Evolutionary conservation across 2,888 invertebrate species (phyloP).

Genomic region (Galerucella calmariensis): DNA sequence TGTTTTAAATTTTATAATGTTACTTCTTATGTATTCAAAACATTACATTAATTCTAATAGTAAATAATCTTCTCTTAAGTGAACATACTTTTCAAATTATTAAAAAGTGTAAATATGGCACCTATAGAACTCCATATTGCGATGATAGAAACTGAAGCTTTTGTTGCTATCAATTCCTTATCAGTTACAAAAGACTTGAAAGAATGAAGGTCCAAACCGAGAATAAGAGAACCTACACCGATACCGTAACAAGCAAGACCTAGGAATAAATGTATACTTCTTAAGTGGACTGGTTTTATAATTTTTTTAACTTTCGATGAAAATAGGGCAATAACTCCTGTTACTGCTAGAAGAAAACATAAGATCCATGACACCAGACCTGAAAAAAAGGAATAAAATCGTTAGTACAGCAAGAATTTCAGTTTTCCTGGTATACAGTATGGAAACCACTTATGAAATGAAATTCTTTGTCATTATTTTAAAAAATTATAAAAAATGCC

Average conservation of each 20-base stretch:
- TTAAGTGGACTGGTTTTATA: conserved; percentile 47
- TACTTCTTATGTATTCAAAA: too few species aligned
- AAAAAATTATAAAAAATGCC: too few species aligned
- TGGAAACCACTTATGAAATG: too few species aligned
- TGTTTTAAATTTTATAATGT: too few species aligned
- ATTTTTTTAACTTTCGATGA: conserved; percentile 41
- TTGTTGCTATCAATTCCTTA: conserved; percentile 28
- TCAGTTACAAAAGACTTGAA: conserved; percentile 31
- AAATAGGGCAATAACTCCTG: conserved; percentile 47
- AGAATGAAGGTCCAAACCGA: conserved; percentile 34
- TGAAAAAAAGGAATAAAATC: conserved; percentile 36
- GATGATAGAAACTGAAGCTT: conserved; percentile 38
- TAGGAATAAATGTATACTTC: conserved; percentile 49
- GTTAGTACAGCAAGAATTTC: too few species aligned
- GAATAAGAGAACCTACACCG: conserved; percentile 47
- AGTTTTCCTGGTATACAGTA: too few species aligned
- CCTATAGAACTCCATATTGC: conserved; percentile 44
- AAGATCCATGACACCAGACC: conserved; percentile 52
- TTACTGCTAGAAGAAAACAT: conserved; percentile 43
- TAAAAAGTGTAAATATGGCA: conserved; percentile 41
- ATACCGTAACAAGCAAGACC: conserved; percentile 48
- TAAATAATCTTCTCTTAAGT: not conserved
- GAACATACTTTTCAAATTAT: conserved; percentile 32
- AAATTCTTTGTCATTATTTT: too few species aligned
- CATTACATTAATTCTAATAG: too few species aligned